Conservation (phyloP, 2,797 vertebrate species). For the Gadopsis bispinosus region DNA sequence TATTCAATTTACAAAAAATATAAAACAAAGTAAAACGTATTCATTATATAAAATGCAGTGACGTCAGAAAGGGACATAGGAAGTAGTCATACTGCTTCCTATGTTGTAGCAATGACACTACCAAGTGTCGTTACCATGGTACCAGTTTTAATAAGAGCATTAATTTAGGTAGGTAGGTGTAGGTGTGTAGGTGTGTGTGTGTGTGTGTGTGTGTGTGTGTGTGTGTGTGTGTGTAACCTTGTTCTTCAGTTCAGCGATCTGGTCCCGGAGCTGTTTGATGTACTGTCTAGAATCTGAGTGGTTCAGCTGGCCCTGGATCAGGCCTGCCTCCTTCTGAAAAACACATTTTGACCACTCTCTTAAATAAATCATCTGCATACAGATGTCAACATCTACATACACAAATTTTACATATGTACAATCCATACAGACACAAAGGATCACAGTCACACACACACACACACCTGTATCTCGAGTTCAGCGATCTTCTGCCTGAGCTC, state of each 20-base stretch:
- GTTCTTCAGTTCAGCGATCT: constrained; percentile 93
- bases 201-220: constrained; percentile 6
- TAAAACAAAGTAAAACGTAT: neutral
- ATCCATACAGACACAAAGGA: neutral
- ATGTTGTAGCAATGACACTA: neutral
- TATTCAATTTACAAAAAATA: neutral
- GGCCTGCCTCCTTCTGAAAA: constrained; percentile 91
- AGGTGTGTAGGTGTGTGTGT: constrained; percentile 2
- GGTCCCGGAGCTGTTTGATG: constrained; percentile 92
- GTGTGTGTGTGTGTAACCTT: constrained; percentile 83
- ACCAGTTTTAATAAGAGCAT: neutral
- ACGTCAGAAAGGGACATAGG: neutral
- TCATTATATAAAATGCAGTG: neutral
- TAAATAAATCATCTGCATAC: neutral
- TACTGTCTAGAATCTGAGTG: constrained; percentile 95
- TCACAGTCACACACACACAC: constrained; percentile 7
- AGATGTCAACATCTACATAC: neutral
- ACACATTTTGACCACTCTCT: constrained; percentile 16
- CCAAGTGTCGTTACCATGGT: neutral
- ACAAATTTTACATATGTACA: neutral
- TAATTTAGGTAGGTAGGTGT: constrained; percentile 12
- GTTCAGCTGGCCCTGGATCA: constrained; percentile 95
- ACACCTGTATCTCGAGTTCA: constrained; percentile 95
- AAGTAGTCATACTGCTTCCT: neutral
- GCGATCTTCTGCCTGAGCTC: constrained; percentile 93